phyloP scores from a whole-genome alignment of 1,140 invertebrate species.

The Epicauta chinensis region DNA sequence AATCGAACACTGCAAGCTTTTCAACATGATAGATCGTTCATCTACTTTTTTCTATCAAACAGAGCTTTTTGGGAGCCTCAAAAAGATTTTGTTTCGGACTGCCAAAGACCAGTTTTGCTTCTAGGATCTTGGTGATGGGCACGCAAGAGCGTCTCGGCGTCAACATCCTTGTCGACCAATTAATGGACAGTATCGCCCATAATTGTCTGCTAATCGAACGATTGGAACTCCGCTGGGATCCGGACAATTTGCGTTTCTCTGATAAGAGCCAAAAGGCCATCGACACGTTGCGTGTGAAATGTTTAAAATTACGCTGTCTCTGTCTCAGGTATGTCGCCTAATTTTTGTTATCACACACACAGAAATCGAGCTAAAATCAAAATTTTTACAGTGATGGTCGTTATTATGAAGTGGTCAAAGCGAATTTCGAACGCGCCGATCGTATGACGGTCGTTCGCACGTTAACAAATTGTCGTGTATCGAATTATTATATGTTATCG shows the following conservation, averaged over 20 bases:
- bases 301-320: constrained; percentile 75
- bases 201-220: constrained; percentile 85
- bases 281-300: constrained; percentile 83
- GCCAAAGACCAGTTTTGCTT: constrained; percentile 25
- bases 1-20: no score
- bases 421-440: constrained; percentile 98
- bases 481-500: constrained; percentile 82
- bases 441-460: constrained; percentile 92
- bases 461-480: constrained; percentile 86
- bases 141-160: constrained; percentile 92
- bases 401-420: constrained; percentile 98
- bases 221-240: constrained; percentile 95
- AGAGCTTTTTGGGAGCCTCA: no score
- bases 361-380: no score
- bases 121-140: constrained; percentile 93
- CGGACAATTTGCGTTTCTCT: constrained; percentile 94
- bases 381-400: constrained; percentile 81
- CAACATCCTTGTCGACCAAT: constrained; percentile 94
- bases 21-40: no score
- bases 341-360: no score
- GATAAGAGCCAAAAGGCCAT: constrained; percentile 98
- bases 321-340: constrained; percentile 62
- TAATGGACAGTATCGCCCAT: constrained; percentile 96
- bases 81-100: no score
- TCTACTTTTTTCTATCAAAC: no score